Percentiles rank a stretch among this genome's conserved stretches.
These are phyloP conservation scores for Mimachlamys varia DNA, from an alignment of 2,888 invertebrate species.

Conservation along the genomic window DNA sequence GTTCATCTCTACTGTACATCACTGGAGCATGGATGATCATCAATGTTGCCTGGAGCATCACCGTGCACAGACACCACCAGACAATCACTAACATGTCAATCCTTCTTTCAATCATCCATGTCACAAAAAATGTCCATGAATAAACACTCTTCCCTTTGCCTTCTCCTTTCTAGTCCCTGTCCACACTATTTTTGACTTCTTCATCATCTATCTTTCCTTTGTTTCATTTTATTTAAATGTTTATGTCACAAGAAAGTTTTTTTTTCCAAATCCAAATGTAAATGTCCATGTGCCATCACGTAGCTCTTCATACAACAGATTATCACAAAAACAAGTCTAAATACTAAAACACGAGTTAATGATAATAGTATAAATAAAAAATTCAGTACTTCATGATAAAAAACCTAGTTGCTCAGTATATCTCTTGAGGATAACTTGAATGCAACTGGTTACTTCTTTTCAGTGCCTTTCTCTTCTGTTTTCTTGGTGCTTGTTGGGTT, in stretches of 20 bases:
- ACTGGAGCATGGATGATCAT: slow-evolving; percentile 8
- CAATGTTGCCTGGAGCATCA: not conserved
- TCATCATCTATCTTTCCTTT: not conserved
- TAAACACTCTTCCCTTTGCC: not conserved
- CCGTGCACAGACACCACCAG: not conserved
- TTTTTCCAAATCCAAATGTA: not conserved
- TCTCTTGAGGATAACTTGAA: not conserved
- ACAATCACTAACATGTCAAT: not conserved
- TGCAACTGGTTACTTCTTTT: slow-evolving; percentile 1
- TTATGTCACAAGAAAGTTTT: slow-evolving; percentile 34
- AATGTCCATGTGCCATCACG: slow-evolving; percentile 7
- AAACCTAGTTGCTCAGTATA: slow-evolving; percentile 7
- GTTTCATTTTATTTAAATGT: slow-evolving; percentile 20
- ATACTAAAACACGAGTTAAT: slow-evolving; percentile 36
- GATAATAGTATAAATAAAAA: slow-evolving; percentile 29
- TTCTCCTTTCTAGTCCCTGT: not conserved
- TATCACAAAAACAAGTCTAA: slow-evolving; percentile 34
- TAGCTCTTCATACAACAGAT: slow-evolving; percentile 31
- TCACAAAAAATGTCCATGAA: slow-evolving; percentile 27
- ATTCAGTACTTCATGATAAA: slow-evolving; percentile 32
- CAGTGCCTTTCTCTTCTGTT: not conserved
- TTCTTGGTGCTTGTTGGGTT: slow-evolving; percentile 9
- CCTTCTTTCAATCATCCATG: slow-evolving; percentile 26
- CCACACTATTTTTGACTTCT: slow-evolving; percentile 3
- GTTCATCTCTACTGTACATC: slow-evolving; percentile 20